Percentiles rank a stretch among this genome's conserved stretches.
Evolutionary conservation across 1,140 invertebrate species (phyloP).

Genomic region (Tetraneura akinire): DNA sequence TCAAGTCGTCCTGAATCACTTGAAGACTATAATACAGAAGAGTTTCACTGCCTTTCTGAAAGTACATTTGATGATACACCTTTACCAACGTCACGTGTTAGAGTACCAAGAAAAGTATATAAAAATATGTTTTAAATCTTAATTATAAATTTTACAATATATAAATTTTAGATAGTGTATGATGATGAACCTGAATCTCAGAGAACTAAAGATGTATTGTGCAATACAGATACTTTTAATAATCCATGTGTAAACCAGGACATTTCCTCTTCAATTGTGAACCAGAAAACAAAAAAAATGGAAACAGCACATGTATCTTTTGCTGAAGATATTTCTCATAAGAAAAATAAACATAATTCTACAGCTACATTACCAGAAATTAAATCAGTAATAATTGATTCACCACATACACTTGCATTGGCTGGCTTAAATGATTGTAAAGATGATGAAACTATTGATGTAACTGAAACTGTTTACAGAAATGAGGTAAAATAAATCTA

Average conservation of each 20-base stretch:
- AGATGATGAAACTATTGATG: not conserved
- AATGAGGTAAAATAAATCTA: constrained; percentile 26
- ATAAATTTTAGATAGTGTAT: constrained; percentile 19
- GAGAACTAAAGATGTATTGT: not conserved
- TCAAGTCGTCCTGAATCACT: not conserved
- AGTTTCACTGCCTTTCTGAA: not conserved
- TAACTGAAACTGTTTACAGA: constrained; percentile 7
- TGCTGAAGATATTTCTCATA: not conserved
- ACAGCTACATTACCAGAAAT: not conserved
- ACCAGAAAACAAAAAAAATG: not conserved
- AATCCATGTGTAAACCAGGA: constrained; percentile 12
- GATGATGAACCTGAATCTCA: not conserved
- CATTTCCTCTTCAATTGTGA: not conserved
- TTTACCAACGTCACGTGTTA: constrained; percentile 34
- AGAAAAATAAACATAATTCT: not conserved
- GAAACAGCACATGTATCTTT: constrained; percentile 37
- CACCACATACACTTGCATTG: constrained; percentile 32
- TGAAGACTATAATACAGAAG: not conserved
- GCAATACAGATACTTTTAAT: not conserved
- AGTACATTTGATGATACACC: constrained; percentile 37
- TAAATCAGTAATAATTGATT: constrained; percentile 32
- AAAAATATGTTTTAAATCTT: too few relatives aligned
- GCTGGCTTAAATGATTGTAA: not conserved
- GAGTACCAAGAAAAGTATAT: constrained; percentile 32
- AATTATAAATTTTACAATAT: not conserved